Percentiles rank a stretch among this genome's conserved stretches.
These are phyloP conservation scores for Aplysina aerophoba DNA, from an alignment of 37 sponge, comb jelly and placozoan genomes.

Conservation along the genomic window DNA sequence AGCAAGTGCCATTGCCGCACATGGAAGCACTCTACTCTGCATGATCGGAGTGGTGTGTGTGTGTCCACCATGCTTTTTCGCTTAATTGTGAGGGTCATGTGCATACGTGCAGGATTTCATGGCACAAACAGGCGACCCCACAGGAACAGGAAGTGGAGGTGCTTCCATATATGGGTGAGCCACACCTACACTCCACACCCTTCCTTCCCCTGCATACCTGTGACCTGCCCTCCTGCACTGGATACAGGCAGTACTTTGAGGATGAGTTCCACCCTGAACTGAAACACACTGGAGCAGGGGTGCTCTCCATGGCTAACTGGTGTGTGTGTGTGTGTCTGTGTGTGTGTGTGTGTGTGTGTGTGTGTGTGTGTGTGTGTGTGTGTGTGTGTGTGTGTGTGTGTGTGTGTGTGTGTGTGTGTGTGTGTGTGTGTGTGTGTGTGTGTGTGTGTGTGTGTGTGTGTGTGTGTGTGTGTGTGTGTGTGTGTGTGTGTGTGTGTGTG, in stretches of 20 bases:
- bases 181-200: neutral
- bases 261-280: constrained; percentile 94
- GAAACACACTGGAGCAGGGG: constrained; percentile 98
- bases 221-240: too few species aligned
- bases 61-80: neutral
- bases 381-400: neutral
- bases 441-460: constrained; percentile 4
- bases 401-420: too few species aligned
- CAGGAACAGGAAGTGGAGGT: constrained; percentile 98
- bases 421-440: neutral
- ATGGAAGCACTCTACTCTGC: too few species aligned
- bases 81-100: neutral
- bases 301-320: constrained; percentile 99
- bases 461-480: neutral
- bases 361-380: neutral
- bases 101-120: constrained; percentile 81
- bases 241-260: constrained; percentile 65
- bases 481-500: too few species aligned
- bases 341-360: constrained; percentile 9
- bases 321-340: constrained; percentile 5
- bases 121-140: constrained; percentile 98
- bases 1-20: too few species aligned
- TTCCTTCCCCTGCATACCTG: too few species aligned
- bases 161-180: constrained; percentile 92
- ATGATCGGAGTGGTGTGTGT: too few species aligned